A percentile compares a stretch with the other conserved stretches of the same genome.
Evolutionary conservation across 2,797 vertebrate species (phyloP).

Genomic region (Acanthiza pusilla): DNA sequence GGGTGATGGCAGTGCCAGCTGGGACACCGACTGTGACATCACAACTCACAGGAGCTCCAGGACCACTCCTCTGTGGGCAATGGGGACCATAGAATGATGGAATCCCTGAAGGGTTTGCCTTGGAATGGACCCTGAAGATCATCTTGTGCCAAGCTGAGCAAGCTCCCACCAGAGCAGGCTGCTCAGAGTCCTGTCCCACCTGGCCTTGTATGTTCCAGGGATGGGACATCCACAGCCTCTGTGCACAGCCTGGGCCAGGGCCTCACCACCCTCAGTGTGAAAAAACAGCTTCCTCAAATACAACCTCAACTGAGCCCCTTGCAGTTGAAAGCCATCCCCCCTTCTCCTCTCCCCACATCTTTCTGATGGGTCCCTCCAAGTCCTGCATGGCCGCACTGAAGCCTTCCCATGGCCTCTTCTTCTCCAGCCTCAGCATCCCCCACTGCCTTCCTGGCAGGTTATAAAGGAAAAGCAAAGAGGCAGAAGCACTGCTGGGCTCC

Average conservation of each 20-base stretch:
- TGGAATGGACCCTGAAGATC: background rate
- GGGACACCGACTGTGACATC: rapidly evolving
- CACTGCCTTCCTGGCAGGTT: background rate
- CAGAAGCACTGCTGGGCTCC: background rate
- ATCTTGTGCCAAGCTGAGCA: background rate
- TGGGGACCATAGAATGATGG: rapidly evolving
- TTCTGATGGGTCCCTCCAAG: background rate
- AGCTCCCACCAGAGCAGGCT: background rate
- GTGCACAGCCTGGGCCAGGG: background rate
- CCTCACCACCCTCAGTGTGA: background rate
- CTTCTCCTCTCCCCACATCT: background rate
- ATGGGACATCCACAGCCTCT: background rate
- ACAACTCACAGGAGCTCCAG: background rate
- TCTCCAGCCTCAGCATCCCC: background rate
- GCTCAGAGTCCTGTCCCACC: background rate
- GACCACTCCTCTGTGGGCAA: too few species aligned
- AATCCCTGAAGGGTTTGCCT: background rate
- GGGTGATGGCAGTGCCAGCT: rapidly evolving
- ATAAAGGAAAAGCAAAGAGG: background rate
- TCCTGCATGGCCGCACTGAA: rapidly evolving
- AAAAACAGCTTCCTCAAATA: rapidly evolving
- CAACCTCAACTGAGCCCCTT: rapidly evolving
- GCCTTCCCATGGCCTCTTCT: too few species aligned
- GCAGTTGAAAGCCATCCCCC: background rate
- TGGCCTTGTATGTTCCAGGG: too few species aligned